Evolutionary conservation across 2,797 vertebrate genomes (phyloP), one percentile per base, ranked within the genome.

Genomic region (Heteromormyrus szaboi): DNA sequence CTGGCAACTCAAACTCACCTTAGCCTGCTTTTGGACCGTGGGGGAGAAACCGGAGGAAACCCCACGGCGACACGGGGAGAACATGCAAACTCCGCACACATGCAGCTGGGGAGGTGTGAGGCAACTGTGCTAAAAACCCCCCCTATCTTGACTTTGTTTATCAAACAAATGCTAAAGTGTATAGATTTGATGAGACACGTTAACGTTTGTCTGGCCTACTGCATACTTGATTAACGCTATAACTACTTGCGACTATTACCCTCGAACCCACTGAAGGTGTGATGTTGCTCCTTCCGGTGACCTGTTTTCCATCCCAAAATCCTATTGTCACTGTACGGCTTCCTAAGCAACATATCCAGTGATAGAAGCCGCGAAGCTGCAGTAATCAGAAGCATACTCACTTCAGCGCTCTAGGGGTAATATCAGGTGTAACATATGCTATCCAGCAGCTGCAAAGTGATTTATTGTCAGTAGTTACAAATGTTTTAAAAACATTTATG

Each of bases 361-460:
- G 59, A 65, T 41, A 46, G 59, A 48, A 62, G 86, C 37, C 2
- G 3, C 8, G 4, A 44, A 12, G 11, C 6, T 48, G n/a, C 29
- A 56, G 37, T 48, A 65, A 87, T 44, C 17, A 87, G 41, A 87
- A 65, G 56, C 86, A 48, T 46, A 2, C 44, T 87, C 9, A 9
- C 41, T 68, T 62, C 56, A 87, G 48, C 5, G 5, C 33, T 59
- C 33, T 5, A n/a, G 85, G 54, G n/a, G n/a, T 46, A 41, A 33
- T 87, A 87, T 87, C 41, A 65, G 59, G 56, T 87, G 37, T 65
- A 68, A 87, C 8, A 2, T 65, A 12, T 25, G 33, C 59, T 87
- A 68, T 14, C n/a, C 86, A 22, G 33, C 86, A 50, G 33, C 59
- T 65, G 56, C 86, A 87, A 65, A 65, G 41, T 87, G 86, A 87